Percentiles rank a stretch among this genome's conserved stretches.
These are phyloP conservation scores for Hydrozoanthus tunicans DNA, from an alignment of 64 coral and sea anemone species.

Conservation along the genomic window DNA sequence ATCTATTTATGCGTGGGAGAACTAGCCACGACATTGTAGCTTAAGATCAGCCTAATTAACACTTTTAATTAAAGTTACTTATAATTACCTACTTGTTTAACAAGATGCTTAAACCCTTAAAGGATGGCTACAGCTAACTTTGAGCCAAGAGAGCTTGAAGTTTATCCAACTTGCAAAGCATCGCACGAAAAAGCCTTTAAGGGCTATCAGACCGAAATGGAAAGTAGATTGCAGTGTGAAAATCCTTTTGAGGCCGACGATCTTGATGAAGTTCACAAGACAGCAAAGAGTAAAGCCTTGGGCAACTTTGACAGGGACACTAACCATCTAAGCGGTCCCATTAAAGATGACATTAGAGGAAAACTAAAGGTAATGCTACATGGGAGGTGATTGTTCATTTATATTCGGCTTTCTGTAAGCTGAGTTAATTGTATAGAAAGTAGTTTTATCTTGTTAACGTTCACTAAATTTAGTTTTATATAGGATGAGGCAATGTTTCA, in stretches of 20 bases:
- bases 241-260: neutral
- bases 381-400: too few species aligned
- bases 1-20: too few species aligned
- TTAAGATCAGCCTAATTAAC: too few species aligned
- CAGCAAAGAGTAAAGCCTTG: neutral
- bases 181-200: neutral
- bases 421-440: too few species aligned
- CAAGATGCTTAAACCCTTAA: neutral
- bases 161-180: neutral
- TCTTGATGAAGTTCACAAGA: neutral
- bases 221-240: neutral
- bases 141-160: neutral
- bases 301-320: neutral
- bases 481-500: too few species aligned
- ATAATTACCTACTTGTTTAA: too few species aligned
- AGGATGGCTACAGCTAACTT: neutral
- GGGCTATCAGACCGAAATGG: neutral
- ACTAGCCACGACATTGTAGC: too few species aligned
- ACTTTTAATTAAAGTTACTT: too few species aligned
- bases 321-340: neutral
- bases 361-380: neutral
- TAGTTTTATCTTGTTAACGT: too few species aligned
- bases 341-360: conserved; percentile 26
- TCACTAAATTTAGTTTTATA: too few species aligned
- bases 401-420: too few species aligned